Evolutionary conservation across 2,797 vertebrate genomes (phyloP).

Genomic region (Clamator glandarius): DNA sequence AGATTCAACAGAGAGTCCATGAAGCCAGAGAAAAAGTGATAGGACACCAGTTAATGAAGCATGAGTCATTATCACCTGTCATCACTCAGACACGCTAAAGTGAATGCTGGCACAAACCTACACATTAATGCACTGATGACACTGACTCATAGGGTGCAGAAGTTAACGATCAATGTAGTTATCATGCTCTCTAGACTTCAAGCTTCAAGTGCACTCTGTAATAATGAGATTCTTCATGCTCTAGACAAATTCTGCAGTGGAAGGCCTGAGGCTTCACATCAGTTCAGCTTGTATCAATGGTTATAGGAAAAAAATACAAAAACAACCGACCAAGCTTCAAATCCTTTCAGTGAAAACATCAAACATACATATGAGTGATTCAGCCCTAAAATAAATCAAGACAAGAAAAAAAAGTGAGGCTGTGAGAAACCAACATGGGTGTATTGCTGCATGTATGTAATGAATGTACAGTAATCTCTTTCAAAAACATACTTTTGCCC

Average conservation of each 20-base stretch:
- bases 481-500: background rate
- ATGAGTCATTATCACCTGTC: constrained; percentile 64
- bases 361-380: background rate
- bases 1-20: constrained; percentile 4
- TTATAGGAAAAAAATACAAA: background rate
- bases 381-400: background rate
- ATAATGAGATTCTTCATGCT: constrained; percentile 67
- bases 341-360: background rate
- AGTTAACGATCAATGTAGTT: constrained; percentile 49
- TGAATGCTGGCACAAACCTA: constrained; percentile 30
- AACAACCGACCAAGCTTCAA: constrained; percentile 20
- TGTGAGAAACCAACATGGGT: background rate
- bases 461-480: background rate
- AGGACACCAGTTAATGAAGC: constrained; percentile 49
- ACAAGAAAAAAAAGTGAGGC: background rate
- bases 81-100: constrained; percentile 49
- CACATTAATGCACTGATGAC: constrained; percentile 40
- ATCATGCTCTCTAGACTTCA: constrained; percentile 22
- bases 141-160: constrained; percentile 52
- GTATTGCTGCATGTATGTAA: background rate
- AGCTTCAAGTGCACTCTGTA: constrained; percentile 36
- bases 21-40: constrained; percentile 27
- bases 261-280: constrained; percentile 50
- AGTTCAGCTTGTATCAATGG: constrained; percentile 43
- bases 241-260: constrained; percentile 48